These are phyloP conservation scores for Eudemis profundana DNA, from an alignment of 2,888 invertebrate species.

Conservation along the genomic window DNA sequence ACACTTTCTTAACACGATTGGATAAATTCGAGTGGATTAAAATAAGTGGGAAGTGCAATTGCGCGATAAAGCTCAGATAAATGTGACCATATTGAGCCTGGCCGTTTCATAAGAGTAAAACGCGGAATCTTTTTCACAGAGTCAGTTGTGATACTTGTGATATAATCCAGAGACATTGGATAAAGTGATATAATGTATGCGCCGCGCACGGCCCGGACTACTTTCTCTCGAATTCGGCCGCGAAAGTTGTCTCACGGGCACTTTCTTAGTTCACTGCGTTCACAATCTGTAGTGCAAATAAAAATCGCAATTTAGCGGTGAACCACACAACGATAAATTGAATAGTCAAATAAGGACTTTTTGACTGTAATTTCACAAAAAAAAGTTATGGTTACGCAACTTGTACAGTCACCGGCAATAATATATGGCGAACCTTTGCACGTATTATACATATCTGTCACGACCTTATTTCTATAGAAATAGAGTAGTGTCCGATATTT, in stretches of 20 bases:
- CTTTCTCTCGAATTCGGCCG: constrained; percentile 85
- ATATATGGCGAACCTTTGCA: too few species aligned
- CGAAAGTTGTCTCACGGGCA: constrained; percentile 82
- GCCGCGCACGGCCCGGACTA: constrained; percentile 72
- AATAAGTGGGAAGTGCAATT: not conserved
- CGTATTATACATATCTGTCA: too few species aligned
- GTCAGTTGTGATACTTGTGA: constrained; percentile 70
- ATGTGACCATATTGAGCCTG: constrained; percentile 11
- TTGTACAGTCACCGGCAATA: too few species aligned
- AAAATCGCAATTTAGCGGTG: constrained; percentile 42
- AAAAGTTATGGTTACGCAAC: too few species aligned
- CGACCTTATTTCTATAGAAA: too few species aligned
- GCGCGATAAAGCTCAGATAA: constrained; percentile 1
- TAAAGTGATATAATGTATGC: constrained; percentile 83
- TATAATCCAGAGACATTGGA: constrained; percentile 74
- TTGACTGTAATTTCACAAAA: not conserved
- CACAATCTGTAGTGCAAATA: constrained; percentile 49
- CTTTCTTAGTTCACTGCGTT: constrained; percentile 79
- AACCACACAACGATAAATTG: constrained; percentile 38
- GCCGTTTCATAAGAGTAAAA: constrained; percentile 38
- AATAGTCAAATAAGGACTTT: constrained; percentile 26
- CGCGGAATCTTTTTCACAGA: constrained; percentile 44
- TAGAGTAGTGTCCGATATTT: too few species aligned
- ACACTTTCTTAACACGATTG: not conserved
- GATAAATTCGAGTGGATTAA: not conserved